Evolutionary conservation across 1,140 invertebrate species (phyloP).

Genomic region (Agrilus planipennis): DNA sequence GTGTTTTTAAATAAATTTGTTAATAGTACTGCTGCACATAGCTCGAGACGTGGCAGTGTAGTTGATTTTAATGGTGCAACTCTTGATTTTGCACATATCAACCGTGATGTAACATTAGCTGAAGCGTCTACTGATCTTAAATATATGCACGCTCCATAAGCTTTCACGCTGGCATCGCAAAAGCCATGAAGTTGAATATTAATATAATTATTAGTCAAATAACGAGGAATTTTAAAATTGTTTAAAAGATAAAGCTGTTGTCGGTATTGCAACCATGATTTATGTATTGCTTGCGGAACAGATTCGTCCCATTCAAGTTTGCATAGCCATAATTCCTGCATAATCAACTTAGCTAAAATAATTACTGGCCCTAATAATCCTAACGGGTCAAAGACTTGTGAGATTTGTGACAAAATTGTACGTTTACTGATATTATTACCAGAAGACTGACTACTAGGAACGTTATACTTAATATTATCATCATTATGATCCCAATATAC

Average conservation of each 20-base stretch:
- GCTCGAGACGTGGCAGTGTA: constrained; percentile 36
- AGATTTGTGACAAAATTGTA: constrained; percentile 6
- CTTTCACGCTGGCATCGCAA: constrained; percentile 29
- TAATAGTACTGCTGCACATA: constrained; percentile 31
- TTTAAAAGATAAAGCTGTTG: no score
- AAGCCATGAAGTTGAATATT: constrained; percentile 28
- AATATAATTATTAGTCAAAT: background rate
- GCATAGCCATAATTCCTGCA: constrained; percentile 5
- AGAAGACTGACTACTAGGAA: background rate
- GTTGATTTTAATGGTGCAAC: constrained; percentile 34
- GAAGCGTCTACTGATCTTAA: constrained; percentile 11
- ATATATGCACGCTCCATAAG: constrained; percentile 34
- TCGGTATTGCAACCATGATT: background rate
- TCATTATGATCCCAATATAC: constrained; percentile 4
- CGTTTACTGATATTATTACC: constrained; percentile 4
- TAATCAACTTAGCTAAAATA: constrained; percentile 3
- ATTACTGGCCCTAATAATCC: constrained; percentile 6
- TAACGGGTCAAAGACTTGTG: constrained; percentile 8
- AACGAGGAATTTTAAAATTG: background rate
- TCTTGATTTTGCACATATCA: constrained; percentile 29
- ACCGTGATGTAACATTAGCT: constrained; percentile 2
- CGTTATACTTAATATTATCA: no score
- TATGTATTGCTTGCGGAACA: constrained; percentile 1
- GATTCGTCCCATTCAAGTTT: constrained; percentile 5
- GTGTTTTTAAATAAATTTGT: constrained; percentile 9